Conservation (phyloP, 2,888 invertebrate genomes). For the Bellardia pandia region DNA sequence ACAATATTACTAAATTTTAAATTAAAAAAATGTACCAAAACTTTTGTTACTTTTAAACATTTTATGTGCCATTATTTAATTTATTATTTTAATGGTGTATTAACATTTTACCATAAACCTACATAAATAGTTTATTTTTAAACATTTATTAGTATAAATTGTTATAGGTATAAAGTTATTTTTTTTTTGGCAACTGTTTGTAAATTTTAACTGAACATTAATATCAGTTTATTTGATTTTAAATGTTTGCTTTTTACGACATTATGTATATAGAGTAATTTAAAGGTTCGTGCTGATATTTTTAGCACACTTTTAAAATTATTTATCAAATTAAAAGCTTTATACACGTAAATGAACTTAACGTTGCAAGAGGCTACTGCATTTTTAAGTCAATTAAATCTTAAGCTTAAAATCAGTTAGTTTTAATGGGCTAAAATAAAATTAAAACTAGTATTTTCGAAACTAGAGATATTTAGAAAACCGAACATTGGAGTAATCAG, state of each 20-base stretch:
- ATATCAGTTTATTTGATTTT: background rate
- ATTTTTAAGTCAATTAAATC: no score
- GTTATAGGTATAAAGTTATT: background rate
- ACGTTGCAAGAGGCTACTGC: background rate
- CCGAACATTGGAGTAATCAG: no score
- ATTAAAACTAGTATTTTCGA: no score
- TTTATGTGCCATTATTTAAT: background rate
- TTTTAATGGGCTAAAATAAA: no score
- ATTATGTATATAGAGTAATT: background rate
- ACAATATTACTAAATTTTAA: no score
- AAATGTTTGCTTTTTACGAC: background rate
- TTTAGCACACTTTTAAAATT: background rate
- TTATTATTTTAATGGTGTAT: background rate
- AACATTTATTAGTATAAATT: constrained; percentile 1
- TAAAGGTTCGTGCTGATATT: background rate
- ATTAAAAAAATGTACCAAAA: no score
- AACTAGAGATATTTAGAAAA: no score
- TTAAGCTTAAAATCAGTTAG: no score
- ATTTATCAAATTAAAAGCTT: background rate
- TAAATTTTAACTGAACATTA: background rate
- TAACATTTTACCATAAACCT: background rate
- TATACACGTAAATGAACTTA: background rate
- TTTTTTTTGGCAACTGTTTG: background rate
- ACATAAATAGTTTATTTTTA: background rate
- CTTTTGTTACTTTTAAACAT: no score